Evolutionary conservation across 1,140 invertebrate species (phyloP), one percentile per base, ranked within the genome.

Genomic region (Panagrolaimus sp.): DNA sequence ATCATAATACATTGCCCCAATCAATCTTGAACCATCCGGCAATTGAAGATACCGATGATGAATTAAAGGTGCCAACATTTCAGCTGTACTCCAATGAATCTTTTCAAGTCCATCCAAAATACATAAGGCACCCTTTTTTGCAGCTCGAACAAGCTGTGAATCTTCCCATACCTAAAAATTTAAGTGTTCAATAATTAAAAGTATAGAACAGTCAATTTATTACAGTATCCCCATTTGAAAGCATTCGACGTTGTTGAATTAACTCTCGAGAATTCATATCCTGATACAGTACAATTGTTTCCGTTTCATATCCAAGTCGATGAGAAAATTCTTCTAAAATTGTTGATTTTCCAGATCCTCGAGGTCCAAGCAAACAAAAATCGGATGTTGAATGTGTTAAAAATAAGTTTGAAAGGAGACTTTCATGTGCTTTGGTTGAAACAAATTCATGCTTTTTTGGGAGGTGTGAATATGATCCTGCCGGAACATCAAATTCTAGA

Each of bases 181-280:
- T 10, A n/a, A 10, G 10, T 46, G 45, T 10, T 46, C 10, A 46
- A n/a, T 10, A 10, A 10, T 46, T 46, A 10, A n/a, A 46, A 46
- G n/a, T 10, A n/a, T 10, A 10, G 10, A 10, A n/a, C 10, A 10
- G n/a, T 10, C 48, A 17, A 7, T 71, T 88, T 94, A 94, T 97
- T n/a, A 92, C 86, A 0, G 95, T 97, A 82, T 96, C 93, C 0
- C 94, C 94, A 81, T 89, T 91, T 1, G 88, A 85, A 62, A 90
- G 84, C 1, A 93, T 96, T 10, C 90, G 90, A 75, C 94, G 87
- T 84, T 94, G 92, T 84, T 97, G 94, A 48, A 96, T 87, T 32
- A 98, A 85, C 83, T 97, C 95, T 63, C 94, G 86, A 0, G 92
- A 90, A 8, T 93, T 96, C 92, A 97, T 95, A 83, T 98, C 94